Evolutionary conservation across 2,888 invertebrate genomes (phyloP).

Genomic region (Mesorhabditis spiculigera): DNA sequence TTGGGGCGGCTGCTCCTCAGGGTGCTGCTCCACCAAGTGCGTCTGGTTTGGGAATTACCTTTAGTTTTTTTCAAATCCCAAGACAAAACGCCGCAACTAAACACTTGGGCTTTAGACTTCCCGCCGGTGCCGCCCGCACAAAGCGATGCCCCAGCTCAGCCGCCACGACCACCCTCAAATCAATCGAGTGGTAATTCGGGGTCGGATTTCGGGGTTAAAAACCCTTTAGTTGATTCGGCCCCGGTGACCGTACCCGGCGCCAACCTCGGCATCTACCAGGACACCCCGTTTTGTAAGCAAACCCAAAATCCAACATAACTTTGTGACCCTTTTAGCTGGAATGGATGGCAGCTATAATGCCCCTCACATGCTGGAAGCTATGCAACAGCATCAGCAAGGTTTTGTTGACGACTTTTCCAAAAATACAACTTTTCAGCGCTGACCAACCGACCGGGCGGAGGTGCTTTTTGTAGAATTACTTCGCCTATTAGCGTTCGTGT

Average conservation of each 20-base stretch:
- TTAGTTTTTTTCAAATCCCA: background rate
- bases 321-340: slow-evolving; percentile 23
- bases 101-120: background rate
- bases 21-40: background rate
- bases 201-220: slow-evolving; percentile 5
- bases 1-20: slow-evolving; percentile 10
- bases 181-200: background rate
- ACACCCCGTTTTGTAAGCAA: slow-evolving; percentile 44
- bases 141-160: background rate
- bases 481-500: no score
- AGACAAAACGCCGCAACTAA: background rate
- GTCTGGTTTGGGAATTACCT: background rate
- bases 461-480: no score
- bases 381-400: slow-evolving; percentile 9
- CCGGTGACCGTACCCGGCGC: slow-evolving; percentile 10
- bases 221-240: background rate
- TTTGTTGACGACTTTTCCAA: no score
- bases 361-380: slow-evolving; percentile 19
- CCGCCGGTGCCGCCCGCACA: background rate
- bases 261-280: slow-evolving; percentile 37
- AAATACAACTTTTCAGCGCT: no score
- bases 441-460: no score
- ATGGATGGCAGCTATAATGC: slow-evolving; percentile 40
- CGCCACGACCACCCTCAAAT: background rate
- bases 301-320: background rate